Evolutionary conservation across 2,888 invertebrate species (phyloP).

Genomic region (Mesoligia furuncula): DNA sequence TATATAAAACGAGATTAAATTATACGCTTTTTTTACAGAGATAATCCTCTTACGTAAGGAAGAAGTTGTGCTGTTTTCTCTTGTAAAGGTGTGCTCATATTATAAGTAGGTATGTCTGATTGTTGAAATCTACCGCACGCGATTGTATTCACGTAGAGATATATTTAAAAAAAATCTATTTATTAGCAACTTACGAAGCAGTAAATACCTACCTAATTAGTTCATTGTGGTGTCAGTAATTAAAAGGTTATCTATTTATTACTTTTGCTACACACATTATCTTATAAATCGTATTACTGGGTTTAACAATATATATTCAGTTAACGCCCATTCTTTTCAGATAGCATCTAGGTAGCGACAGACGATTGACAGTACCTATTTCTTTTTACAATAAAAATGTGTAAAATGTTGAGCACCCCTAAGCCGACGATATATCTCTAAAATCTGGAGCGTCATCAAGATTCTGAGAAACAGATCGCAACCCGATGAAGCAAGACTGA

Average conservation of each 20-base stretch:
- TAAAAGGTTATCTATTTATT: background rate
- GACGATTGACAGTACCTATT: background rate
- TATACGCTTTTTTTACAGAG: slow-evolving; percentile 36
- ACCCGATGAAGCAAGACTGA: slow-evolving; percentile 52
- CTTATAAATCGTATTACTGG: background rate
- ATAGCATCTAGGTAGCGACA: background rate
- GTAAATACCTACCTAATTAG: background rate
- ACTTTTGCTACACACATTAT: background rate
- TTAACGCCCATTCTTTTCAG: background rate
- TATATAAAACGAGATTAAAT: slow-evolving; percentile 42
- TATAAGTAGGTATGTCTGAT: background rate
- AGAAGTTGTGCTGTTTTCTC: slow-evolving; percentile 28
- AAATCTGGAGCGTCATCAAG: slow-evolving; percentile 78
- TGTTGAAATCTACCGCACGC: background rate
- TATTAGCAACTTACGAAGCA: background rate
- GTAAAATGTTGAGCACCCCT: slow-evolving; percentile 69
- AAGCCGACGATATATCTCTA: slow-evolving; percentile 74
- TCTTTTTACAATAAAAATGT: background rate
- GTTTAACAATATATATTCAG: background rate
- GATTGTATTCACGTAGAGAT: background rate
- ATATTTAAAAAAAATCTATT: background rate
- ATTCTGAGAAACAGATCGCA: slow-evolving; percentile 73
- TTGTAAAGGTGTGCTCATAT: slow-evolving; percentile 13
- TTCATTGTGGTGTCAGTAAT: background rate
- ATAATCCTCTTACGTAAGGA: slow-evolving; percentile 44